Base-by-base conservation (phyloP, 2,888 invertebrate genomes). In the Conops quadrifasciatus region DNA sequence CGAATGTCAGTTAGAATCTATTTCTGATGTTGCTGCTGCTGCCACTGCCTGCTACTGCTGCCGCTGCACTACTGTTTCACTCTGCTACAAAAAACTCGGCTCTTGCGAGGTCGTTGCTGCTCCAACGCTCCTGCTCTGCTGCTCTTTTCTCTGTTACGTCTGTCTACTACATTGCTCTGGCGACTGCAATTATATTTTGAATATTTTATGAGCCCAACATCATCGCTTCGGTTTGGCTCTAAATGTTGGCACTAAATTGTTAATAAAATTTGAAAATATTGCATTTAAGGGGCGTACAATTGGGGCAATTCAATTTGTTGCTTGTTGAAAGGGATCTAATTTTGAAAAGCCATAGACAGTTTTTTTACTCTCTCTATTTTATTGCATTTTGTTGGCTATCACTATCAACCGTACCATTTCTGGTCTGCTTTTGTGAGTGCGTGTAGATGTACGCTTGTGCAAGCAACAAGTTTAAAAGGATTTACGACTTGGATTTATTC, bases 261-360 rank as follows among this genome's bases (percentile, higher is more conserved):
- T 67, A 67, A 67, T 67, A 67, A 43, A 67, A 67, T 67, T 67
- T 51, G 67, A 58, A 63, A 67, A 67, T 67, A 67, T 67, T 58
- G 58, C 67, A 67, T 67, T 67, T 67, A 19, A 56, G 53, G 21
- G 67, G 16, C 66, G 19, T 36, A 56, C 66, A 66, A 66, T 56
- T 56, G 51, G 65, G 47, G 47, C 36, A 45, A 53, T 56, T 66
- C 66, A 56, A 66, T 66, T 56, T 56, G 56, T 28, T 24, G 67
- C 58, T 56, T 58, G 67, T 62, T 68, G 62, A 62, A 68, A 62
- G 68, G 68, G 68, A 60, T 68, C 60, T 68, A 62, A 68, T 68
- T 68, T 68, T 68, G 60, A 60, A 68, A 62, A 62, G 68, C 60
- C 62, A 62, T 68, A 47, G 49, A 21, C 45, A 3, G 2, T 19